Conservation (phyloP, 2,797 vertebrate genomes). For the Crypturellus tataupa region DNA sequence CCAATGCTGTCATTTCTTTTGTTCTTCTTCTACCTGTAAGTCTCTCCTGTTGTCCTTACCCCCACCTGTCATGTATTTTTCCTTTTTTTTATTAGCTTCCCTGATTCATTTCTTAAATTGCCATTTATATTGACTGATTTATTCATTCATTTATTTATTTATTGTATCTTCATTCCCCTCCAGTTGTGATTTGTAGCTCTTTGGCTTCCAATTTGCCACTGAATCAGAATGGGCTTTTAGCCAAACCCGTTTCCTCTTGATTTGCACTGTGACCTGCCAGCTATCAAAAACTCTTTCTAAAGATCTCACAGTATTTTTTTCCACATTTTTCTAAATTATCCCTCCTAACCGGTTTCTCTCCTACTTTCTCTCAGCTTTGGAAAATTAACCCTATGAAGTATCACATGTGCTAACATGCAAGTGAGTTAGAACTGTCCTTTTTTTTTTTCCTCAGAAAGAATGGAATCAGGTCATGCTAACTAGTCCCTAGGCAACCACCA, state of each 20-base stretch:
- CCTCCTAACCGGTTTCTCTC: background rate
- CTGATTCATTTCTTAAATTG: constrained; percentile 5
- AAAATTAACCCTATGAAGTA: constrained; percentile 18
- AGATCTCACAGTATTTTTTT: constrained; percentile 41
- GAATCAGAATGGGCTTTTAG: constrained; percentile 31
- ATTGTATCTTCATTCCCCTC: background rate
- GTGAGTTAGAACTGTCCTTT: background rate
- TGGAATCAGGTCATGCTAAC: background rate
- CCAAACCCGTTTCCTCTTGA: constrained; percentile 5
- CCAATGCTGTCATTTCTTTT: background rate
- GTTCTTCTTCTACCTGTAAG: background rate
- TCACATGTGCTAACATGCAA: background rate
- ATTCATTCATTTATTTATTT: no score
- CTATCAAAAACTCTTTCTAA: constrained; percentile 48
- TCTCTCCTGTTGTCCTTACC: background rate
- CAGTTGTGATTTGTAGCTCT: background rate
- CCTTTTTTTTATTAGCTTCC: background rate
- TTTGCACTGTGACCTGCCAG: constrained; percentile 31
- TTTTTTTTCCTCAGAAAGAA: background rate
- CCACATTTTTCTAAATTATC: constrained; percentile 23
- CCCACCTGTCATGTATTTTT: background rate
- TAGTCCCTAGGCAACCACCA: background rate
- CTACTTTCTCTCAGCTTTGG: background rate
- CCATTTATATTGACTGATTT: background rate
- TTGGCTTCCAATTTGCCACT: constrained; percentile 14